Evolutionary conservation across 1,140 invertebrate genomes (phyloP).

Genomic region (Drosophila pandora): DNA sequence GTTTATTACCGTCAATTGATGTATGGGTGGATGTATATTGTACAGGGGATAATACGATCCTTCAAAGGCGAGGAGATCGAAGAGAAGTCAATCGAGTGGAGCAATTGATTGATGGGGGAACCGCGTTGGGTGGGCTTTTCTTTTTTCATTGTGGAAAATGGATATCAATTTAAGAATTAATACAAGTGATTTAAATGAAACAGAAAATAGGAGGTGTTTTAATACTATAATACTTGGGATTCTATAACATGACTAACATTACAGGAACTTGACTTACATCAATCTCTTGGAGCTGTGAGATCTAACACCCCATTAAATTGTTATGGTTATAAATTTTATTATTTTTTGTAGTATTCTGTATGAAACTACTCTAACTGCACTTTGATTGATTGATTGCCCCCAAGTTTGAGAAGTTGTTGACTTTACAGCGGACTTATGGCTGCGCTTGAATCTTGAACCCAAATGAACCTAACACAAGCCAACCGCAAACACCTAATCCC

Average conservation of each 20-base stretch:
- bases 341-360: background rate
- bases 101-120: constrained; percentile 7
- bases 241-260: too few species aligned
- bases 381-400: constrained; percentile 70
- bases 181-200: background rate
- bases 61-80: constrained; percentile 12
- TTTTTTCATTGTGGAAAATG: background rate
- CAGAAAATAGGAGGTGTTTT: too few species aligned
- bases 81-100: constrained; percentile 11
- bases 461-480: constrained; percentile 62
- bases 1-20: constrained; percentile 70
- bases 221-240: too few species aligned
- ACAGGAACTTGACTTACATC: background rate
- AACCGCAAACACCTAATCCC: constrained; percentile 57
- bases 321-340: constrained; percentile 18
- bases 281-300: background rate
- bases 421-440: constrained; percentile 61
- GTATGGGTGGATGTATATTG: constrained; percentile 50
- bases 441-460: constrained; percentile 69
- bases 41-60: constrained; percentile 11
- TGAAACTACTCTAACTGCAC: constrained; percentile 59
- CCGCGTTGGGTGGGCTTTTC: background rate
- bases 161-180: background rate
- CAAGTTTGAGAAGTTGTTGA: constrained; percentile 36
- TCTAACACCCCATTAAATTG: constrained; percentile 1